These are phyloP conservation scores for Neolamprologus fasciatus DNA, from an alignment of 2,113 vertebrate species.

Conservation along the genomic window DNA sequence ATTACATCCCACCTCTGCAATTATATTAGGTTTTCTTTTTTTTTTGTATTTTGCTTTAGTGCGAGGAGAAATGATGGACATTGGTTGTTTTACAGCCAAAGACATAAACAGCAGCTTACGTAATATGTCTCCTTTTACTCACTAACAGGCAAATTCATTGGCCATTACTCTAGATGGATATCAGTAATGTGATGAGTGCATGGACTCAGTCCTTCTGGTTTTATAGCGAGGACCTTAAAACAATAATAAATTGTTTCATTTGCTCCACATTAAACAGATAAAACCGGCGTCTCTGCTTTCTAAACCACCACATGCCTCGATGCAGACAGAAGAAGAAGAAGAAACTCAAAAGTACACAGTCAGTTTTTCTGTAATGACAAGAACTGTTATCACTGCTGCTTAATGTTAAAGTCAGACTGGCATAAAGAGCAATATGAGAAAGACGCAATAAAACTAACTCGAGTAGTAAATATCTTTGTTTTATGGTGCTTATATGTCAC, in stretches of 20 bases:
- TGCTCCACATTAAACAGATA: not conserved
- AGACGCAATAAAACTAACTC: not conserved
- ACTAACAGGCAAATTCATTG: not conserved
- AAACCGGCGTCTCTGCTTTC: not conserved
- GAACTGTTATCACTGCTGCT: not conserved
- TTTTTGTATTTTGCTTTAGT: constrained; percentile 18
- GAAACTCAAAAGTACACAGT: not conserved
- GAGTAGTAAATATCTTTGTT: not conserved
- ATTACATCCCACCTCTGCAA: not conserved
- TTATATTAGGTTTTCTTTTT: not conserved
- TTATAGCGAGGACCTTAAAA: not conserved
- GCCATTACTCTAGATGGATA: not conserved
- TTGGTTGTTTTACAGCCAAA: constrained; percentile 24
- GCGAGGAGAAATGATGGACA: not conserved
- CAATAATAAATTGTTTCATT: not conserved
- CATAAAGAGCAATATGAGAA: not conserved
- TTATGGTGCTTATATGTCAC: not conserved
- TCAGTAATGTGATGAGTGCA: not conserved
- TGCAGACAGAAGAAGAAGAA: not conserved
- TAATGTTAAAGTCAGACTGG: not conserved
- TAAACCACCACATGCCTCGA: not conserved
- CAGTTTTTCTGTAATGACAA: not conserved
- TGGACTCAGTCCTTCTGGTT: not conserved
- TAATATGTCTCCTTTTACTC: constrained; percentile 3
- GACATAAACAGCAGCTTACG: constrained; percentile 19